phyloP scores from a whole-genome alignment of 2,113 vertebrate genomes.

The Albula glossodonta region DNA sequence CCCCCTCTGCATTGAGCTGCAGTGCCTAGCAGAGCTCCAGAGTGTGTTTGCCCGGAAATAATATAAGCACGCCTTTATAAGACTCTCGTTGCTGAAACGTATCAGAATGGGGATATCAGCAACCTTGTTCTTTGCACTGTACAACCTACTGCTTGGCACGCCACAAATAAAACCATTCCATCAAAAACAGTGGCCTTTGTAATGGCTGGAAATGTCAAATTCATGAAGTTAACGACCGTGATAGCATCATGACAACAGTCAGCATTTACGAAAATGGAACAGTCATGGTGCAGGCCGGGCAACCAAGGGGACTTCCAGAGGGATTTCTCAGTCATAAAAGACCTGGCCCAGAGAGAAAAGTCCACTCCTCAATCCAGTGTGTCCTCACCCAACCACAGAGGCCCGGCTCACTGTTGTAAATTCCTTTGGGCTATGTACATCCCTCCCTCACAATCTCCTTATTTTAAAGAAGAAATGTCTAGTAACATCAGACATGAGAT shows the following conservation, averaged over 20 bases:
- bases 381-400: background rate
- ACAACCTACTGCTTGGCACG: background rate
- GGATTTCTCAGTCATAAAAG: slow-evolving; percentile 9
- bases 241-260: too few relatives aligned
- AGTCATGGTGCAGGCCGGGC: too few relatives aligned
- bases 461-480: too few relatives aligned
- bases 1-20: background rate
- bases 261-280: too few relatives aligned
- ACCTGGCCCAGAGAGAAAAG: background rate
- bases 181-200: background rate
- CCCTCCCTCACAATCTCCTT: too few relatives aligned
- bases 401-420: background rate
- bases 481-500: too few relatives aligned
- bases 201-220: background rate
- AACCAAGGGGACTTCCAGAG: too few relatives aligned
- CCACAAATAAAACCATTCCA: background rate
- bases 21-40: background rate
- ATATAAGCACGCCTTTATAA: background rate
- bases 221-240: background rate
- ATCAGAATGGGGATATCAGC: background rate
- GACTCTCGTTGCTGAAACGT: background rate
- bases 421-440: too few relatives aligned
- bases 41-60: background rate
- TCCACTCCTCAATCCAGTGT: background rate
- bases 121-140: background rate